Base-by-base conservation (phyloP, 2,888 invertebrate species). In the Lasioglossum malachurum region DNA sequence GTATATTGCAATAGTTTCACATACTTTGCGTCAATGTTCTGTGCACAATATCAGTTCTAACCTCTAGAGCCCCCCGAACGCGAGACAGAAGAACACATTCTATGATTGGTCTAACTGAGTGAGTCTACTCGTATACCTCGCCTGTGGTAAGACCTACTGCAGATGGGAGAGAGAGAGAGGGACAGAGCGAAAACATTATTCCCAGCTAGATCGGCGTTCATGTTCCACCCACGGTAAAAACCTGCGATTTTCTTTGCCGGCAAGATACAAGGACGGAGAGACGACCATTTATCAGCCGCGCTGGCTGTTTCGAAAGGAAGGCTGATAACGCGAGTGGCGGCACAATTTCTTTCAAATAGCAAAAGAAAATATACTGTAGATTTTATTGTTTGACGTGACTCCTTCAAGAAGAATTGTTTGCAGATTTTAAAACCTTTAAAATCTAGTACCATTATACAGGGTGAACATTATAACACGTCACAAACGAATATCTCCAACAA, bases 201-300 rank as follows among this genome's bases (percentile, higher is more conserved):
- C 46, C 16, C 35, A 19, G 67, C 41, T 31, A 64, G 71, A 80
- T 49, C 72, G 23, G 69, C 67, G 64, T 27, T 27, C 64, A 16
- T 31, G 64, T 64, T n/a, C 14, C 64, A 27, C 31, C 64, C 7
- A 2, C 31, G 35, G 35, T 35, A 82, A 79, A 86, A 82, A 86
- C 14, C 38, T 31, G 78, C 60, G 72, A 72, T 71, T 69, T 80
- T 83, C 80, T 87, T 87, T 49, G 31, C 31, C 69, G 10, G 41
- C 53, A 44, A 81, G 85, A 81, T 84, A 81, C 79, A 82, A 71
- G 71, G 83, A 82, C 82, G 83, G 31, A 60, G 64, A 73, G 82
- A 83, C 81, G 75, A 71, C 80, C 90, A 90, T 90, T 90, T 90
- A 90, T 90, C 90, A 90, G 89, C 41, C 74, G 71, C 12, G 60